Conservation (phyloP, 2,113 vertebrate genomes). For the Lipophrys pholis region DNA sequence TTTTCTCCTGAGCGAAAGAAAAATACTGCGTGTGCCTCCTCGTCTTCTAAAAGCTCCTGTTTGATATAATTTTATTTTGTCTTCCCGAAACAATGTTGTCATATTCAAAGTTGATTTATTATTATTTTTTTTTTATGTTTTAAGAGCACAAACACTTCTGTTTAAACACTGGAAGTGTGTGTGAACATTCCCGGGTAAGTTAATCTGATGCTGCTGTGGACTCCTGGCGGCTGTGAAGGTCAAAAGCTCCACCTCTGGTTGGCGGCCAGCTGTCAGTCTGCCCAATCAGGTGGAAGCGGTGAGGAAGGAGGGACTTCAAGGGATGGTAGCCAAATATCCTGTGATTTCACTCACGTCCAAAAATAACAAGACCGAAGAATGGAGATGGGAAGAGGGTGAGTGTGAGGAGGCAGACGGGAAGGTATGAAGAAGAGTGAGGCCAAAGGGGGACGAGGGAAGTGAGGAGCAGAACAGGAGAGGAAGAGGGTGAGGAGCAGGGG, state of each 20-base stretch:
- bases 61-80: too few relatives aligned
- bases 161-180: slow-evolving; percentile 24
- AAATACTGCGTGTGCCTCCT: too few relatives aligned
- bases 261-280: slow-evolving; percentile 70
- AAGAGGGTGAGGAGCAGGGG: slow-evolving; percentile 37
- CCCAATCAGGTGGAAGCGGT: slow-evolving; percentile 49
- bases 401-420: slow-evolving; percentile 28
- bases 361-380: slow-evolving; percentile 34
- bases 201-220: slow-evolving; percentile 59
- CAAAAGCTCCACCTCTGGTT: slow-evolving; percentile 75
- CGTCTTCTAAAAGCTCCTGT: too few relatives aligned
- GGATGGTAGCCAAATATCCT: slow-evolving; percentile 50
- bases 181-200: slow-evolving; percentile 49
- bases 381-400: slow-evolving; percentile 10
- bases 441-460: slow-evolving; percentile 4
- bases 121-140: not conserved
- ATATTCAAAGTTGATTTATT: not conserved
- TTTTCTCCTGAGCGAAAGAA: too few relatives aligned
- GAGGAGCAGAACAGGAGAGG: slow-evolving; percentile 8
- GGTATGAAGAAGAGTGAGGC: slow-evolving; percentile 21
- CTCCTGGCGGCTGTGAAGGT: slow-evolving; percentile 76
- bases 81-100: too few relatives aligned
- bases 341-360: slow-evolving; percentile 33
- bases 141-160: slow-evolving; percentile 6
- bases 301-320: slow-evolving; percentile 14